Evolutionary conservation across 2,888 invertebrate species (phyloP), one percentile per base, ranked within the genome.

Genomic region (Drosophila ezoana): DNA sequence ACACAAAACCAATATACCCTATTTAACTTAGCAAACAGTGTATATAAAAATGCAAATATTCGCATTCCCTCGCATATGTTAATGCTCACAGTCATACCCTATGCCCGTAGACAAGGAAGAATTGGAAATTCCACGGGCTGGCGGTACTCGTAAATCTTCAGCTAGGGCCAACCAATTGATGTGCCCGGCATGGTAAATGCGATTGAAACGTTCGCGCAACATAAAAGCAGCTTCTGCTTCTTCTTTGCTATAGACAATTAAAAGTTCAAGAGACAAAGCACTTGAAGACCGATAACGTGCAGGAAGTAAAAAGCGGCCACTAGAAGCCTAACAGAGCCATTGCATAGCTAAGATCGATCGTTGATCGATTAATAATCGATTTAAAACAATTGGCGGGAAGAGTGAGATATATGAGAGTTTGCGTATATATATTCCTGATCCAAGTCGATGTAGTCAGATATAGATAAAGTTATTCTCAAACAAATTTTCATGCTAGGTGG

Each of bases 41-140:
- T 49, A 20, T 37, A 0, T 0, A 8, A 28, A 14, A 14, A 38
- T 23, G 9, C 38, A 38, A 11, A 20, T 33, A 32, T 3, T 32
- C 44, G 33, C 45, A 44, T 8, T 28, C 8, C 28, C 28, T 28
- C 28, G 0, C 37, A 33, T 16, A 40, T 11, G 16, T 8, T 38
- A n/a, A 18, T 41, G 32, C 41, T 14, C 28, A 40, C 8, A 40
- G 2, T 35, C 9, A 14, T 8, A 5, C 9, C n/a, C 14, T 28
- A 11, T 10, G n/a, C 11, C 1, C 23, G n/a, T 18, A 11, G 43
- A 68, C 68, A 68, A 73, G 68, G 68, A 73, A 72, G 63, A 73
- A 60, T 63, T 63, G 62, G 41, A 47, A 54, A 72, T 72, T 66
- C 57, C 41, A 43, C 49, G 18, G 38, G 1, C 53, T 10, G 49